Percentiles rank a stretch among this genome's conserved stretches.
Conservation (phyloP, 2,888 invertebrate genomes). For the Plebejus melissa region DNA sequence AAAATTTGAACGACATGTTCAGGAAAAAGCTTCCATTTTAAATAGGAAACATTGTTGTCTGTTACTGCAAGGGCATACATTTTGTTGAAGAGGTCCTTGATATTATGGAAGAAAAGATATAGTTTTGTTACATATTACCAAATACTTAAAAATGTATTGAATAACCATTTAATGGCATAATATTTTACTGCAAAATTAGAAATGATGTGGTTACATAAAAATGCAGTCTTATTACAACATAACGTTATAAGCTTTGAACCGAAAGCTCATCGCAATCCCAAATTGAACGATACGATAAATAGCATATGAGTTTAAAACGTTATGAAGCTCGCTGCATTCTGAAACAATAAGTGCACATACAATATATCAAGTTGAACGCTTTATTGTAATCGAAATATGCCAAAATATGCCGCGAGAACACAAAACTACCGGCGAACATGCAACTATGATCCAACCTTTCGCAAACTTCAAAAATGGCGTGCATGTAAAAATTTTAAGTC, state of each 20-base stretch:
- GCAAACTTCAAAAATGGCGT: slow-evolving; percentile 65
- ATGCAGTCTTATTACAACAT: neutral
- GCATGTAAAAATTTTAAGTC: slow-evolving; percentile 66
- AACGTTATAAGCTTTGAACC: neutral
- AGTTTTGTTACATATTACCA: too few species aligned
- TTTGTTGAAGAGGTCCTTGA: neutral
- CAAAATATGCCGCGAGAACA: slow-evolving; percentile 76
- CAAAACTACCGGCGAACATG: slow-evolving; percentile 75
- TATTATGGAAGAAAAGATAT: neutral
- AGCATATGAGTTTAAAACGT: slow-evolving; percentile 25
- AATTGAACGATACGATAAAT: slow-evolving; percentile 16
- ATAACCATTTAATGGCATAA: neutral
- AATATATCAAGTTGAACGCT: slow-evolving; percentile 74
- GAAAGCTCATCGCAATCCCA: neutral
- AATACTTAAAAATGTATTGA: too few species aligned
- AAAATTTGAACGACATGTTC: slow-evolving; percentile 20
- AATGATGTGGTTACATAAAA: neutral
- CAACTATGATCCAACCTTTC: slow-evolving; percentile 69
- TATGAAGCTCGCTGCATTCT: slow-evolving; percentile 39
- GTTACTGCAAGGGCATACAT: neutral
- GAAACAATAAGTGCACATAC: slow-evolving; percentile 64
- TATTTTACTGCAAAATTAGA: too few species aligned
- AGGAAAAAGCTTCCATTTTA: neutral
- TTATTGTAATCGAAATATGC: slow-evolving; percentile 79
- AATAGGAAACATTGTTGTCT: neutral